Evolutionary conservation across 2,888 invertebrate species (phyloP).

Genomic region (Oligia strigilis): DNA sequence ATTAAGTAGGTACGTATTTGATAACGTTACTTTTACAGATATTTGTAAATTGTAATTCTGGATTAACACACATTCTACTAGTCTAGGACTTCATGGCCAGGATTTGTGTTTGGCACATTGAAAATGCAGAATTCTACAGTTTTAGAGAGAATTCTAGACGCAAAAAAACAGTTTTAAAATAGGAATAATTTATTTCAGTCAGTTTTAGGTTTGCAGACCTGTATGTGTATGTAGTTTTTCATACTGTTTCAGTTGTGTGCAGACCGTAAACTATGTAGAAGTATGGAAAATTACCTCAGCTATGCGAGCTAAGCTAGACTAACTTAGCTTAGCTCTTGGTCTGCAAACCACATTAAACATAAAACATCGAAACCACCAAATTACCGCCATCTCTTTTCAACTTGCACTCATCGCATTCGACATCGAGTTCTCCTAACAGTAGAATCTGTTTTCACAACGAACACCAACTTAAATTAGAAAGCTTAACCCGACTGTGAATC

Average conservation of each 20-base stretch:
- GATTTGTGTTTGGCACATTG: not conserved
- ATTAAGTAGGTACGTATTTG: not conserved
- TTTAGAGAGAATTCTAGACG: not conserved
- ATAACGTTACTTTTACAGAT: not conserved
- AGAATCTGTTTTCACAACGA: constrained; percentile 87
- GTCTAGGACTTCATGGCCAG: not conserved
- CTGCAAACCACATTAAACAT: no score
- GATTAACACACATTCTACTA: not conserved
- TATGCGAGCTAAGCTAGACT: no score
- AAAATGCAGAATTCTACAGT: not conserved
- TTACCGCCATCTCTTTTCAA: constrained; percentile 55
- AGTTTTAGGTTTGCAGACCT: not conserved
- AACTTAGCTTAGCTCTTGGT: no score
- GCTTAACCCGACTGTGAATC: constrained; percentile 81
- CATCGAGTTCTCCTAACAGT: constrained; percentile 73
- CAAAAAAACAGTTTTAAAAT: not conserved
- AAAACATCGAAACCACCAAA: not conserved
- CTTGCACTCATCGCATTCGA: constrained; percentile 63
- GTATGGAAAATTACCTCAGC: no score
- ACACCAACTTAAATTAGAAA: constrained; percentile 88
- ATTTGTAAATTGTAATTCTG: not conserved
- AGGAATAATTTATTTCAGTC: not conserved
- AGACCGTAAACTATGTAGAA: no score
- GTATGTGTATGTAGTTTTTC: no score
- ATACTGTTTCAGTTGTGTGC: no score